Evolutionary conservation across 2,113 vertebrate genomes (phyloP).

Genomic region (Psephotus haematonotus): DNA sequence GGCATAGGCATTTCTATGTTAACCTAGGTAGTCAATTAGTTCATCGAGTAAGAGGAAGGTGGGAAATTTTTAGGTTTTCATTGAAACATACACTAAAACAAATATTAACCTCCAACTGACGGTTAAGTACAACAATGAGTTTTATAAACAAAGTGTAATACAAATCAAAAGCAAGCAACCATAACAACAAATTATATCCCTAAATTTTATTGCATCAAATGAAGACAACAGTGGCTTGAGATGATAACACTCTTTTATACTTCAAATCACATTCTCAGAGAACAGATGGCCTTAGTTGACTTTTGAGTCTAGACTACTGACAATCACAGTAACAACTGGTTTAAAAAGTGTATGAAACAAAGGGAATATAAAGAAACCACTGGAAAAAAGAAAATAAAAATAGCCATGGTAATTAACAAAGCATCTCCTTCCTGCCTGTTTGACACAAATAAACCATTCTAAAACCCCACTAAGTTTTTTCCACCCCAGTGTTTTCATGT

Average conservation of each 20-base stretch:
- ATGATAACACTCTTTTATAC: neutral
- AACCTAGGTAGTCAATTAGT: conserved; percentile 65
- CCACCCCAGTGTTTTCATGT: neutral
- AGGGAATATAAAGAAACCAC: neutral
- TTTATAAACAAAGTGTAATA: conserved; percentile 7
- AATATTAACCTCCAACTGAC: neutral
- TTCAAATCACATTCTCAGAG: neutral
- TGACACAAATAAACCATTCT: neutral
- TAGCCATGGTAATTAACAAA: neutral
- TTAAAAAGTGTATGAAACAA: neutral
- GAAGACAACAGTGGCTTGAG: neutral
- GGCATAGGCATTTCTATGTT: conserved; percentile 62
- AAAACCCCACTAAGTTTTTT: neutral
- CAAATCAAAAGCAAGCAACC: conserved; percentile 12
- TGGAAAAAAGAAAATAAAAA: neutral
- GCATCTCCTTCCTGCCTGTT: neutral
- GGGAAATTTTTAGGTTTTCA: conserved; percentile 30
- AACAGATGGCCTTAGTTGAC: neutral
- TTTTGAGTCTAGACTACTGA: neutral
- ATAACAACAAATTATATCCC: neutral
- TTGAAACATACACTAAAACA: neutral
- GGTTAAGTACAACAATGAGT: neutral
- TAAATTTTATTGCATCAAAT: neutral
- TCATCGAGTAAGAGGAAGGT: conserved; percentile 10
- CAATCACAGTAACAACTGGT: neutral